phyloP scores from a whole-genome alignment of 2,888 invertebrate genomes.

The Furcula furcula region DNA sequence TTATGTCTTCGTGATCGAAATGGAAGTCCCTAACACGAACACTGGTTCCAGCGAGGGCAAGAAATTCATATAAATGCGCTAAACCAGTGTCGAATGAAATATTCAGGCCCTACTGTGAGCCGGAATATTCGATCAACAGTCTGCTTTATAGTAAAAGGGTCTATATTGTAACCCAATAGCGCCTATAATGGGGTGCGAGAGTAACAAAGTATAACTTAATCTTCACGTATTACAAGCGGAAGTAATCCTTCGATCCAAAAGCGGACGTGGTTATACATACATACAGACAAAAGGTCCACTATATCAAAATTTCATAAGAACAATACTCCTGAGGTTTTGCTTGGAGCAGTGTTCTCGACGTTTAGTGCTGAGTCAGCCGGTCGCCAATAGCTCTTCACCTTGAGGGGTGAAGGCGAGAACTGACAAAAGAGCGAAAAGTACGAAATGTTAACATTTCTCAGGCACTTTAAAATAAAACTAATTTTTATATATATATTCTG shows the following conservation, averaged over 20 bases:
- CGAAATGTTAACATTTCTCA: too few relatives aligned
- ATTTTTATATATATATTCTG: too few relatives aligned
- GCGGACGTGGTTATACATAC: conserved; percentile 6
- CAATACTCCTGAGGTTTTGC: conserved; percentile 37
- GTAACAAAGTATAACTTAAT: conserved; percentile 6
- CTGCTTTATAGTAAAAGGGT: conserved; percentile 9
- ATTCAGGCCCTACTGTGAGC: conserved; percentile 9
- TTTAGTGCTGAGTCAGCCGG: conserved; percentile 47
- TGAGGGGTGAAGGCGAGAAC: conserved; percentile 17
- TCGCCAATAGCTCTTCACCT: conserved; percentile 33
- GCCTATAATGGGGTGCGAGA: conserved; percentile 5
- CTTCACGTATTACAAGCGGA: conserved; percentile 13
- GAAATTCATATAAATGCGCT: conserved; percentile 23
- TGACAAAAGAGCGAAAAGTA: conserved; percentile 26
- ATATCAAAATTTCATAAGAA: conserved; percentile 46
- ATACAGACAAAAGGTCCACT: conserved; percentile 34
- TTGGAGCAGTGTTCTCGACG: conserved; percentile 49
- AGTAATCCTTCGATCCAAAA: conserved; percentile 17
- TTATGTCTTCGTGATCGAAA: too few relatives aligned
- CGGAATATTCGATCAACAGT: neutral
- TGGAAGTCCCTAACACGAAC: too few relatives aligned
- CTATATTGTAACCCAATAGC: conserved; percentile 7
- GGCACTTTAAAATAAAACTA: too few relatives aligned
- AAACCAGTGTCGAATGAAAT: conserved; percentile 23
- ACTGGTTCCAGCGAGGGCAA: too few relatives aligned